Percentiles rank a stretch among this genome's conserved stretches.
Evolutionary conservation across 2,888 invertebrate genomes (phyloP).

Genomic region (Chymomyza procnemis): DNA sequence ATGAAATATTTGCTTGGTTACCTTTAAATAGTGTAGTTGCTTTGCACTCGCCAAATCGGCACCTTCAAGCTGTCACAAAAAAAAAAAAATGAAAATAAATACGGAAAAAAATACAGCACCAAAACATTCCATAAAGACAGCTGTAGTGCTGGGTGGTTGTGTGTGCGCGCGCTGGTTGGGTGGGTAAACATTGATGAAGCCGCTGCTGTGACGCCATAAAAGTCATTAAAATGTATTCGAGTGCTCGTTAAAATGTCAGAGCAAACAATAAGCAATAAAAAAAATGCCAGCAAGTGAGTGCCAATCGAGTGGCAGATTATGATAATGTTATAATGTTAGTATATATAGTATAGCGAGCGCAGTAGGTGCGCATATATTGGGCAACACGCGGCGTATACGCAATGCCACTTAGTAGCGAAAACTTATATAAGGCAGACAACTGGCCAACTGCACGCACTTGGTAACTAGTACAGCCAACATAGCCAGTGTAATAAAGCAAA

Average conservation of each 20-base stretch:
- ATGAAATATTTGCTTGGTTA: constrained; percentile 7
- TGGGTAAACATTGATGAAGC: constrained; percentile 37
- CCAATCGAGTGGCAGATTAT: constrained; percentile 42
- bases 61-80: not conserved
- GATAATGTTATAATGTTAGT: constrained; percentile 50
- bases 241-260: constrained; percentile 64
- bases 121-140: not conserved
- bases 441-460: constrained; percentile 40
- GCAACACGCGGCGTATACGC: constrained; percentile 45
- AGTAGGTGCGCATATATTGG: not conserved
- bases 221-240: constrained; percentile 67
- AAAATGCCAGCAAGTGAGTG: constrained; percentile 40
- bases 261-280: constrained; percentile 59
- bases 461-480: constrained; percentile 12
- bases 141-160: no score
- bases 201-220: constrained; percentile 43
- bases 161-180: not conserved
- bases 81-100: not conserved
- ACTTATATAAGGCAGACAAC: constrained; percentile 10
- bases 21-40: constrained; percentile 4
- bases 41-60: not conserved
- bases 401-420: constrained; percentile 35
- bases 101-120: no score
- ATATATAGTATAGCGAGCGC: not conserved
- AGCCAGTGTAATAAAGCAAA: constrained; percentile 51